Conservation (phyloP, 1,140 invertebrate species). For the Neodiprion virginianus region DNA sequence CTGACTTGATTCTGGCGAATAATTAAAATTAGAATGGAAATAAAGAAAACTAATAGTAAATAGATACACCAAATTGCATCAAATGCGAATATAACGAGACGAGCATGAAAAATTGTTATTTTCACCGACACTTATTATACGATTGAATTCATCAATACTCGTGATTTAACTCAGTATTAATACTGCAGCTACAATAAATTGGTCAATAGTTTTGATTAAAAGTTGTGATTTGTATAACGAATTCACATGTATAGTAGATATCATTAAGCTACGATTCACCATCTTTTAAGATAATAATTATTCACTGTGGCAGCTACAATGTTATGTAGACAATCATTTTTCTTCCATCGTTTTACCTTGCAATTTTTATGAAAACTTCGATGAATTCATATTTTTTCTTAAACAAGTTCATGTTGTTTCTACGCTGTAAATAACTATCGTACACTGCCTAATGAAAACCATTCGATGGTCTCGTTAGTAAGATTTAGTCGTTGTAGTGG, state of each 20-base stretch:
- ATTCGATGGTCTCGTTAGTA: conserved; percentile 77
- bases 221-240: not conserved
- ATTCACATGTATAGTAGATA: not conserved
- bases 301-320: too few species aligned
- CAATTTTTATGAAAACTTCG: not conserved
- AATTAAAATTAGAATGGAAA: not conserved
- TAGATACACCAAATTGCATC: not conserved
- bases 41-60: not conserved
- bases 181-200: not conserved
- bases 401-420: not conserved
- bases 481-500: conserved; percentile 76
- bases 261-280: not conserved
- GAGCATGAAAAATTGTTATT: not conserved
- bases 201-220: not conserved
- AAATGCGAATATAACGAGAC: not conserved
- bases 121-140: not conserved
- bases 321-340: not conserved
- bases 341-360: not conserved
- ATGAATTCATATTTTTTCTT: too few species aligned
- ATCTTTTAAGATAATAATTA: not conserved
- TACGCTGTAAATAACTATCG: conserved; percentile 36
- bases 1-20: not conserved
- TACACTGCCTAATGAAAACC: conserved; percentile 76
- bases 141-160: not conserved
- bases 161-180: not conserved